Conservation (phyloP, 2,888 invertebrate genomes). For the Cacoxenus indagator region DNA sequence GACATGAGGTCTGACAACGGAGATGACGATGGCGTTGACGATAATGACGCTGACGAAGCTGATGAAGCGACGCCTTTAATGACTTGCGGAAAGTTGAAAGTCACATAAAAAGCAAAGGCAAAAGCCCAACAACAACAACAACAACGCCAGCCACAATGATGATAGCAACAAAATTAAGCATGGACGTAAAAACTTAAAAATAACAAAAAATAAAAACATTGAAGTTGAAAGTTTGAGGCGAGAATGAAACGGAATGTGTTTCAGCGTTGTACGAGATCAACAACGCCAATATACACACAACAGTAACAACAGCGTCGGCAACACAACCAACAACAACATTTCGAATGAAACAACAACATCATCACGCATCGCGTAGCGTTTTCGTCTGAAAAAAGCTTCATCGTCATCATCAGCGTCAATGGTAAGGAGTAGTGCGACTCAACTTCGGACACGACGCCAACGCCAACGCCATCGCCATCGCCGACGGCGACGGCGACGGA, state of each 20-base stretch:
- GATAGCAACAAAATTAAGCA: no score
- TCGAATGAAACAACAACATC: not conserved
- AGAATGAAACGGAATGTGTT: not conserved
- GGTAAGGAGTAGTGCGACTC: no score
- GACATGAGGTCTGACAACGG: not conserved
- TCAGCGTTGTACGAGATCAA: not conserved
- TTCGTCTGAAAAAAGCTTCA: not conserved
- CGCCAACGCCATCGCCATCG: no score
- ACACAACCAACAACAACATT: not conserved
- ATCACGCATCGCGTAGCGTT: not conserved
- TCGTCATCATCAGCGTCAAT: no score
- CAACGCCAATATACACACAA: not conserved
- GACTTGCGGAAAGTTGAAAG: slow-evolving; percentile 8
- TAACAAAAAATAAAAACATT: no score
- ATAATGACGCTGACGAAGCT: not conserved
- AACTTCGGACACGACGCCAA: no score
- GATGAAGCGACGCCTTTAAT: slow-evolving; percentile 2
- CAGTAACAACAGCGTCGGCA: not conserved
- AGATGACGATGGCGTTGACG: not conserved
- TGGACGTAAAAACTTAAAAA: no score
- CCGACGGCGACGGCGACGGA: no score
- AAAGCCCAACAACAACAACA: not conserved
- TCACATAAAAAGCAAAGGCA: not conserved
- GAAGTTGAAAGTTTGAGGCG: no score
- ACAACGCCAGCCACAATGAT: no score